phyloP scores from a whole-genome alignment of 2,113 vertebrate genomes.

The Poicephalus gulielmi region DNA sequence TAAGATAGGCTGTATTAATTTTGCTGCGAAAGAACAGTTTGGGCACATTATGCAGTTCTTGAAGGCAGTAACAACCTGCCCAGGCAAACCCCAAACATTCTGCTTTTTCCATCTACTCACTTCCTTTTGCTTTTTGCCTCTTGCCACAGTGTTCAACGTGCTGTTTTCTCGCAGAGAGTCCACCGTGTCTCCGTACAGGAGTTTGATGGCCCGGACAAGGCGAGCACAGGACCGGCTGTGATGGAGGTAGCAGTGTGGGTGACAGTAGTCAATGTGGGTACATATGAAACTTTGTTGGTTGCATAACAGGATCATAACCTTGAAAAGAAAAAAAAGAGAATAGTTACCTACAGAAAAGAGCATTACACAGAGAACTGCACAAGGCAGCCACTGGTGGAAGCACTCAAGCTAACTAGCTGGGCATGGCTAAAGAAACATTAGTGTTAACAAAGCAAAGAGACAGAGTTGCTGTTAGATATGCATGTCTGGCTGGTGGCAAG shows the following conservation, averaged over 20 bases:
- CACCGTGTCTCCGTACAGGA: constrained; percentile 92
- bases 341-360: not conserved
- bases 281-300: constrained; percentile 99
- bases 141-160: constrained; percentile 65
- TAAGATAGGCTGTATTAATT: not conserved
- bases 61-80: not conserved
- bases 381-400: not conserved
- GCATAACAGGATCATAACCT: constrained; percentile 98
- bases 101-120: constrained; percentile 67
- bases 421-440: not conserved
- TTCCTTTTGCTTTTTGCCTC: constrained; percentile 93
- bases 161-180: constrained; percentile 88
- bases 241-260: constrained; percentile 96
- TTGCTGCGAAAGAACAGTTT: not conserved
- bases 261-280: constrained; percentile 94
- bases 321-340: not conserved
- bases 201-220: constrained; percentile 94
- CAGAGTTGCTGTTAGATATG: not conserved
- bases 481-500: not conserved
- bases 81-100: not conserved
- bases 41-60: not conserved
- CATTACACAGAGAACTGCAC: not conserved
- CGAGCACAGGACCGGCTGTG: constrained; percentile 96
- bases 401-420: not conserved
- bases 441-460: not conserved